These are phyloP conservation scores for Chymomyza amoena DNA, from an alignment of 2,888 invertebrate species.

Conservation along the genomic window DNA sequence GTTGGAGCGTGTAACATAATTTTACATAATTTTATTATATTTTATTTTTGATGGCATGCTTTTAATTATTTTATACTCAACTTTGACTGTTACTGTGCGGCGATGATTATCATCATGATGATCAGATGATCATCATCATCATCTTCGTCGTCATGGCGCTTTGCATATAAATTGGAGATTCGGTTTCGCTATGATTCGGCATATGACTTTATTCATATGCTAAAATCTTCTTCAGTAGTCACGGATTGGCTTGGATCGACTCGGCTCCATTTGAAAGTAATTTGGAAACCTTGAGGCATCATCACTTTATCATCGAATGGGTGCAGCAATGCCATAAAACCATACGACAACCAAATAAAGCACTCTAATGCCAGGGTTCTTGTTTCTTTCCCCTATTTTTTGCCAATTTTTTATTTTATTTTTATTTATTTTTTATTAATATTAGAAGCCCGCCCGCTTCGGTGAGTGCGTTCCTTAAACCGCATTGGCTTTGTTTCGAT, in stretches of 20 bases:
- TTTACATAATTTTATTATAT: slow-evolving; percentile 65
- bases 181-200: not conserved
- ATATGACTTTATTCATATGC: slow-evolving; percentile 57
- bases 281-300: slow-evolving; percentile 42
- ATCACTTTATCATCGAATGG: slow-evolving; percentile 58
- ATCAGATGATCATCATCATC: slow-evolving; percentile 51
- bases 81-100: not conserved
- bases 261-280: slow-evolving; percentile 53
- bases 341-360: slow-evolving; percentile 4
- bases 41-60: slow-evolving; percentile 51
- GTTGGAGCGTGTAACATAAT: slow-evolving; percentile 61
- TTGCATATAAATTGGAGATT: slow-evolving; percentile 53
- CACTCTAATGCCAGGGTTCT: slow-evolving; percentile 46
- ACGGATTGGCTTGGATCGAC: slow-evolving; percentile 29
- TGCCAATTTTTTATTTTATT: slow-evolving; percentile 2
- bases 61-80: slow-evolving; percentile 54
- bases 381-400: slow-evolving; percentile 20
- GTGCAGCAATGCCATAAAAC: slow-evolving; percentile 52
- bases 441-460: slow-evolving; percentile 38
- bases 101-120: not conserved
- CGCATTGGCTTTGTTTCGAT: slow-evolving; percentile 50
- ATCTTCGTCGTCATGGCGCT: slow-evolving; percentile 40
- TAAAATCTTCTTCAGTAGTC: slow-evolving; percentile 55
- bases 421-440: slow-evolving; percentile 30
- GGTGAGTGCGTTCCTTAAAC: slow-evolving; percentile 17